Base-by-base conservation (phyloP, 2,797 vertebrate genomes). In the Oreonectes daqikongensis region DNA sequence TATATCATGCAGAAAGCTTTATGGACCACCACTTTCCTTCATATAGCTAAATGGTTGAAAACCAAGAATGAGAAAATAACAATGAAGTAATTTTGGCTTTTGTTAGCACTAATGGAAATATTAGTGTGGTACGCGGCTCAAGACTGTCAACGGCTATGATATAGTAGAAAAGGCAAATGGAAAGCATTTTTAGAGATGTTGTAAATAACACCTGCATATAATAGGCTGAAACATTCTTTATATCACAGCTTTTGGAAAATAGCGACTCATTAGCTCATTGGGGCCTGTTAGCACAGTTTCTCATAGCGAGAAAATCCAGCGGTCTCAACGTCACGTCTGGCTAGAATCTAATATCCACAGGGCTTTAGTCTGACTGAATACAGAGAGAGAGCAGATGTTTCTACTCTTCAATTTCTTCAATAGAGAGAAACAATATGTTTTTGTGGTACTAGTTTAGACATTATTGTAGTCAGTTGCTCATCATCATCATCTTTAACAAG, bases 371-470 rank as follows among this genome's bases (percentile, higher is more conserved):
- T 40, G 55, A 57, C 55, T 57, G 26, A 57, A 28, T 42, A 28
- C 63, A 57, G 22, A 61, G 22, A 72, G n/a, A 42, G 66, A 38
- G n/a, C 75, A 77, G 63, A 72, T 81, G 69, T 72, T 81, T 68
- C 32, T 64, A 26, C 40, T 75, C 57, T 38, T 55, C 32, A 12
- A 44, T 60, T 60, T 53, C 64, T 66, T 55, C 26, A 30, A 57
- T 75, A 30, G 48, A 42, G 28, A 55, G 38, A 66, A 66, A 44
- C n/a, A 44, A 57, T 32, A 20, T 52, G 6, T 30, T 63, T 44
- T 59, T 60, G 59, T n/a, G 4, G 17, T 61, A 20, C 59, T 61
- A 20, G 59, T 35, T 61, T 5, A 61, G 30, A 38, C 59, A 61
- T 71, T 20, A 57, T n/a, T n/a, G n/a, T n/a, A n/a, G n/a, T n/a